Evolutionary conservation across 2,888 invertebrate genomes (phyloP).

Genomic region (Hoplodrina blanda): DNA sequence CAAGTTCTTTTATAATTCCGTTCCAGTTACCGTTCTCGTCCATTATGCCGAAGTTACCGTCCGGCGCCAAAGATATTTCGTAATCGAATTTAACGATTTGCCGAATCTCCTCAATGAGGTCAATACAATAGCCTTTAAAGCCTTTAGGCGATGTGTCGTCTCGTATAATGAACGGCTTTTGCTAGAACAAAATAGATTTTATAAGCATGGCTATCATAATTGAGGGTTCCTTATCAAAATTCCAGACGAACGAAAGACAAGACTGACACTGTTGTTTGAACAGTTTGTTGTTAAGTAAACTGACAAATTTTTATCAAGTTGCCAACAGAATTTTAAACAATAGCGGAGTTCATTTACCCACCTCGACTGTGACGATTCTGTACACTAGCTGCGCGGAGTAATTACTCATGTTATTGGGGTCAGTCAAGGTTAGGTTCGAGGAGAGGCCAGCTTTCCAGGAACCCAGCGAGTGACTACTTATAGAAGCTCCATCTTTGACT

Average conservation of each 20-base stretch:
- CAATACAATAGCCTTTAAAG: conserved; percentile 97
- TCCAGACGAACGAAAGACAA: conserved; percentile 67
- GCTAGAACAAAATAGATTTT: conserved; percentile 85
- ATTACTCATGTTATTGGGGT: conserved; percentile 93
- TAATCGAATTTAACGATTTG: conserved; percentile 97
- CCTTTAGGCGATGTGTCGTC: conserved; percentile 92
- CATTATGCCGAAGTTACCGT: conserved; percentile 97
- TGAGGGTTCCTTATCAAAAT: conserved; percentile 64
- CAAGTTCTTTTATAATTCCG: conserved; percentile 95
- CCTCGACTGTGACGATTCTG: conserved; percentile 95
- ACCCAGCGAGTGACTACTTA: conserved; percentile 93
- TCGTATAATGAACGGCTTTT: conserved; percentile 95
- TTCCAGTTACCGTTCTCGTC: conserved; percentile 96
- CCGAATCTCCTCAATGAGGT: conserved; percentile 96
- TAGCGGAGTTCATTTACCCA: conserved; percentile 88
- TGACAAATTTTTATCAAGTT: conserved; percentile 77
- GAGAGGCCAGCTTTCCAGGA: conserved; percentile 95
- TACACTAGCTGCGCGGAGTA: conserved; percentile 96
- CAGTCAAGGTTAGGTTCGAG: conserved; percentile 92
- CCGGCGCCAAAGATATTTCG: conserved; percentile 95
- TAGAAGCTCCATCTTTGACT: conserved; percentile 93
- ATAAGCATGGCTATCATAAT: conserved; percentile 21
- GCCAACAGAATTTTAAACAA: conserved; percentile 77
- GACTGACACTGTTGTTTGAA: conserved; percentile 75
- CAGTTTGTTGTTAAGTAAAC: conserved; percentile 81